Conservation (phyloP, 2,888 invertebrate genomes). For the Agapostemon virescens region DNA sequence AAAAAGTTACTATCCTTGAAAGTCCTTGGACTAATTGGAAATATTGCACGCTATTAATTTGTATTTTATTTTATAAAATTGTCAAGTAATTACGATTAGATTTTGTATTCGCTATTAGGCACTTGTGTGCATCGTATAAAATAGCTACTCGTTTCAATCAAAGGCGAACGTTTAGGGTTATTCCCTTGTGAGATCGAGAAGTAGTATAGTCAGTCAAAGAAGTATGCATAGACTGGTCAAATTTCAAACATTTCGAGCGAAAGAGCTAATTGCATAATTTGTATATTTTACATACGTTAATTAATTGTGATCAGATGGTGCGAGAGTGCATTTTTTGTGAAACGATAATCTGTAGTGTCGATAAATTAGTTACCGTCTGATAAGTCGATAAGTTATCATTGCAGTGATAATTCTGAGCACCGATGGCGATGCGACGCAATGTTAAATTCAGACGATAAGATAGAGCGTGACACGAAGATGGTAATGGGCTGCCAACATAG, state of each 20-base stretch:
- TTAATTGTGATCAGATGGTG: neutral
- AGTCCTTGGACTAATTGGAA: no score
- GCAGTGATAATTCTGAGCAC: neutral
- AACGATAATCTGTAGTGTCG: no score
- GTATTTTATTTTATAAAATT: no score
- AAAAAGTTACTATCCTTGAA: no score
- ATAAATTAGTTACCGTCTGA: no score
- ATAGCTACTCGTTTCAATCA: neutral
- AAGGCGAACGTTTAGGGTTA: neutral
- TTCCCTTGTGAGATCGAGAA: constrained; percentile 3
- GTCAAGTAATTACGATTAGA: no score
- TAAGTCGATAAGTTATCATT: neutral
- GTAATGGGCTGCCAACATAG: neutral
- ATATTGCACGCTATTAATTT: no score
- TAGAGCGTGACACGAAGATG: neutral
- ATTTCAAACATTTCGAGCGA: neutral
- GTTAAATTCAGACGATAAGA: neutral
- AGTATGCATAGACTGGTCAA: neutral
- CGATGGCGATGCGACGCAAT: no score
- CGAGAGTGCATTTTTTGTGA: neutral
- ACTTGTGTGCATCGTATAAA: no score
- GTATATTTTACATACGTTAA: neutral
- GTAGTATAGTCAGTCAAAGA: neutral
- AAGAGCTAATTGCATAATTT: neutral
- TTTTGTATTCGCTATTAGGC: no score